A percentile compares a stretch with the other conserved stretches of the same genome.
phyloP scores from a whole-genome alignment of 92 coral and sea anemone species.

The Epizoanthus stellaris region DNA sequence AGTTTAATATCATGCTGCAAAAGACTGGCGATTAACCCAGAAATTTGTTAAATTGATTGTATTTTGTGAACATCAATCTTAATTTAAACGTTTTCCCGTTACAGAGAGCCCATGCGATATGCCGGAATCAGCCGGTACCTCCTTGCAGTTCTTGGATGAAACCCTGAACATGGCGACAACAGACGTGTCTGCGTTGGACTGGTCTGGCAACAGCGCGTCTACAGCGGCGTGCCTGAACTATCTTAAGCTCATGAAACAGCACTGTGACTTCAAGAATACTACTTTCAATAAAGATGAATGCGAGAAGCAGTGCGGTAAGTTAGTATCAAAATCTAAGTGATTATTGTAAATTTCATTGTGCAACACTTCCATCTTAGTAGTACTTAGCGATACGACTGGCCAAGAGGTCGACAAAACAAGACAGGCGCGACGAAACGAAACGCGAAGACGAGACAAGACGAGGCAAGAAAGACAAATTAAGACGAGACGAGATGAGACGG shows the following conservation, averaged over 20 bases:
- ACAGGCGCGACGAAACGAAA: too few relatives aligned
- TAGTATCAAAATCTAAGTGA: not conserved
- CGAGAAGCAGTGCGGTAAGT: constrained; percentile 86
- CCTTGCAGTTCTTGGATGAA: constrained; percentile 53
- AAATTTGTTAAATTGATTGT: too few relatives aligned
- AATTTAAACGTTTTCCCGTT: not conserved
- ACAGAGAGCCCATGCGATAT: constrained; percentile 72
- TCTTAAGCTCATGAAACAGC: constrained; percentile 47
- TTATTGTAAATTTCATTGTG: not conserved
- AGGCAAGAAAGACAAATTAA: too few relatives aligned
- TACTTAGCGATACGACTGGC: too few relatives aligned
- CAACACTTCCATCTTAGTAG: not conserved
- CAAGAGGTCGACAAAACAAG: too few relatives aligned
- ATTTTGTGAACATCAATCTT: too few relatives aligned
- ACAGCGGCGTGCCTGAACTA: constrained; percentile 67
- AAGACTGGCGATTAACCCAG: too few relatives aligned
- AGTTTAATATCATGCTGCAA: too few relatives aligned
- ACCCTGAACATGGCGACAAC: constrained; percentile 1
- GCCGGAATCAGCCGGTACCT: constrained; percentile 58
- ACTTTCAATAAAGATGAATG: constrained; percentile 64
- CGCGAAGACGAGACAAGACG: too few relatives aligned
- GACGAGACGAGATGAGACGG: too few relatives aligned
- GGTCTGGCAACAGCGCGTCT: constrained; percentile 64
- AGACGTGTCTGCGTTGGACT: constrained; percentile 21
- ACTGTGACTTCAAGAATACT: constrained; percentile 53